A percentile compares a stretch with the other conserved stretches of the same genome.
Conservation (phyloP, 2,113 vertebrate genomes). For the Jaculus jaculus region DNA sequence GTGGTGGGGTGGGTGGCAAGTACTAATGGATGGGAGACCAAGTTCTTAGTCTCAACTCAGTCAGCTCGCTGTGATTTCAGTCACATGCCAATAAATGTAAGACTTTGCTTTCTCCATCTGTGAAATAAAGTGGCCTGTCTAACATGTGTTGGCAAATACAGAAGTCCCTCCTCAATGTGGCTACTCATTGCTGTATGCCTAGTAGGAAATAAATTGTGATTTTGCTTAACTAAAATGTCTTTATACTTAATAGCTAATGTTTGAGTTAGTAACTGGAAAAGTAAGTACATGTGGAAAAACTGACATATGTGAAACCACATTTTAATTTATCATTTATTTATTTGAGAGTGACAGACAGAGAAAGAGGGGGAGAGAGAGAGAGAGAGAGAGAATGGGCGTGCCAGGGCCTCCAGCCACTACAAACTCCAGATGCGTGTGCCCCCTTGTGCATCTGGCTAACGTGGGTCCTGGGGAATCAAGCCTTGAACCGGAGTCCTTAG, state of each 20-base stretch:
- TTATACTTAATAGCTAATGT: constrained; percentile 4
- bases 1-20: not conserved
- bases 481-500: no score
- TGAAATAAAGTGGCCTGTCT: not conserved
- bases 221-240: not conserved
- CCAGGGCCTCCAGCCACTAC: no score
- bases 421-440: no score
- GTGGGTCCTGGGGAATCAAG: no score
- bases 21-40: not conserved
- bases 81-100: not conserved
- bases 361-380: no score
- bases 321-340: no score
- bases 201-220: not conserved
- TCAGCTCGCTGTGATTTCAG: not conserved
- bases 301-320: not conserved
- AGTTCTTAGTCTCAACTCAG: not conserved
- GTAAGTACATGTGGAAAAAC: not conserved
- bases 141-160: not conserved
- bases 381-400: no score
- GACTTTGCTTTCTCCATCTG: not conserved
- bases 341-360: no score
- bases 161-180: no score
- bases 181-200: not conserved
- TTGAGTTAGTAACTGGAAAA: not conserved
- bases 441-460: no score